A percentile compares a stretch with the other conserved stretches of the same genome.
phyloP scores from a whole-genome alignment of 2,113 vertebrate species.

The Oryzias celebensis region DNA sequence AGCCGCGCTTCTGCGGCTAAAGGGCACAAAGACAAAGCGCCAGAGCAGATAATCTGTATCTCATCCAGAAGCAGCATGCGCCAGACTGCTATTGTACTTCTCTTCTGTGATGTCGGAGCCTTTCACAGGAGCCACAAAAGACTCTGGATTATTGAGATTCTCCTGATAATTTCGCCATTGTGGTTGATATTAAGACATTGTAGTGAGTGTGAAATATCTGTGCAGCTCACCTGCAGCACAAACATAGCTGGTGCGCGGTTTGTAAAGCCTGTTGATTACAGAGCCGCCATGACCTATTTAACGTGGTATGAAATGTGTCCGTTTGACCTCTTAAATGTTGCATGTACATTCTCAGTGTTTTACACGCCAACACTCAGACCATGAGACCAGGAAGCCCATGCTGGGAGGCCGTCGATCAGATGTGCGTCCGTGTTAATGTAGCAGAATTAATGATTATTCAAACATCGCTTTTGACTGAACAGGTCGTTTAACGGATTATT shows the following conservation, averaged over 20 bases:
- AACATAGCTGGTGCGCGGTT: slow-evolving; percentile 36
- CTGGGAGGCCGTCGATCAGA: too few species aligned
- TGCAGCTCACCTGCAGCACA: slow-evolving; percentile 50
- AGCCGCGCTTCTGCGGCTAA: slow-evolving; percentile 55
- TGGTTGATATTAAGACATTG: slow-evolving; percentile 57
- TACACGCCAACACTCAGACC: too few species aligned
- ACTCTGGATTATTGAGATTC: slow-evolving; percentile 62
- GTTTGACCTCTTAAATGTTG: background rate
- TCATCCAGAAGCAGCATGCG: slow-evolving; percentile 51
- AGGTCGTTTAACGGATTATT: slow-evolving; percentile 8
- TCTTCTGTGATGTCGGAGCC: slow-evolving; percentile 48
- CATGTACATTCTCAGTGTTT: too few species aligned
- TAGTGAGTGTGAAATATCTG: slow-evolving; percentile 48
- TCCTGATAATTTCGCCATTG: slow-evolving; percentile 48
- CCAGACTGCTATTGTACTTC: slow-evolving; percentile 46
- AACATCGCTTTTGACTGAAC: background rate
- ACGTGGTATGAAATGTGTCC: background rate
- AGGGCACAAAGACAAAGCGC: slow-evolving; percentile 62
- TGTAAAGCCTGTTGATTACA: slow-evolving; percentile 29
- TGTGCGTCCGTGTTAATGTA: background rate
- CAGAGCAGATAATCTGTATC: slow-evolving; percentile 61
- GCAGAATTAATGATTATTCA: background rate
- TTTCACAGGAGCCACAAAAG: slow-evolving; percentile 64
- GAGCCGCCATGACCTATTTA: slow-evolving; percentile 2
- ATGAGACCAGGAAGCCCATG: too few species aligned